A percentile compares a stretch with the other conserved stretches of the same genome.
Conservation (phyloP, 2,888 invertebrate genomes). For the Archips crataeganus region DNA sequence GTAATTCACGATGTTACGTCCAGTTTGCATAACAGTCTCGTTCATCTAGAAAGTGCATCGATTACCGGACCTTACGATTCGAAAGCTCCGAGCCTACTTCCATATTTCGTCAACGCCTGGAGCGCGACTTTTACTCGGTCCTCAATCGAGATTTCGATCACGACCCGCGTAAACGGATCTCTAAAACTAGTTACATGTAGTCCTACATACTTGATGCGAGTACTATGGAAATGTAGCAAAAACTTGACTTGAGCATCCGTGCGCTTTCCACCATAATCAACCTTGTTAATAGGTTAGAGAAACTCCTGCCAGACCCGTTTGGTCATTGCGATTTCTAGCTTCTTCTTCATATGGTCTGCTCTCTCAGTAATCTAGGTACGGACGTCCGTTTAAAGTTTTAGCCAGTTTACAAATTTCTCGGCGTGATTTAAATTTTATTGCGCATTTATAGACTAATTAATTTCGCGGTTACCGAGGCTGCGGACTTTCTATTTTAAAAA, state of each 20-base stretch:
- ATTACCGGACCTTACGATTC: conserved; percentile 69
- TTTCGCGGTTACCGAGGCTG: conserved; percentile 44
- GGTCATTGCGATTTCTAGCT: conserved; percentile 66
- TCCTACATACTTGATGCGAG: conserved; percentile 68
- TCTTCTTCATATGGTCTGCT: conserved; percentile 61
- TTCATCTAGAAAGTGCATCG: conserved; percentile 82
- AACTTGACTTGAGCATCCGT: conserved; percentile 69
- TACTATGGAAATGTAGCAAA: conserved; percentile 77
- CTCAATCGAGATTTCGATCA: conserved; percentile 70
- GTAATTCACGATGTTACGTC: conserved; percentile 79
- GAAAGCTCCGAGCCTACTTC: conserved; percentile 80
- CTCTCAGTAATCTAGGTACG: conserved; percentile 49
- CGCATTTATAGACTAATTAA: conserved; percentile 46
- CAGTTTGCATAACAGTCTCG: conserved; percentile 79
- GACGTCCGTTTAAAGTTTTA: conserved; percentile 57
- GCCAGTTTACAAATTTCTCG: conserved; percentile 29
- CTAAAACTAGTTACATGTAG: conserved; percentile 67
- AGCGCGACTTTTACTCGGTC: conserved; percentile 77
- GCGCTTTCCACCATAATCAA: conserved; percentile 80
- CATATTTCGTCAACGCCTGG: conserved; percentile 78
- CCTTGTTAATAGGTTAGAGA: conserved; percentile 81
- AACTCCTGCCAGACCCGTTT: conserved; percentile 70
- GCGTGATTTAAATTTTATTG: conserved; percentile 39
- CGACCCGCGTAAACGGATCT: conserved; percentile 69
- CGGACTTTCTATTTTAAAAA: conserved; percentile 75